Evolutionary conservation across 2,888 invertebrate genomes (phyloP).

Genomic region (Idaea biselata): DNA sequence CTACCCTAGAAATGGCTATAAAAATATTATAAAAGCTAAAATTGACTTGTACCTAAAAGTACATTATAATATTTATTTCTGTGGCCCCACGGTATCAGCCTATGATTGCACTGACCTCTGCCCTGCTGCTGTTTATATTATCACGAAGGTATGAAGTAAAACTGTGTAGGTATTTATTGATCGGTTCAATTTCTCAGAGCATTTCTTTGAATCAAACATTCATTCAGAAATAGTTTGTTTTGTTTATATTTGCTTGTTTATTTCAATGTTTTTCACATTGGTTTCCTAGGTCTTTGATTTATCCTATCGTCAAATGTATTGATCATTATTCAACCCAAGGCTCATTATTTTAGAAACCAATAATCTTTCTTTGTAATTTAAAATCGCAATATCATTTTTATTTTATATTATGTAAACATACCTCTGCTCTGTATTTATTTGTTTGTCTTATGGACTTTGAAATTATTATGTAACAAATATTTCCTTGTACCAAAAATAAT

Average conservation of each 20-base stretch:
- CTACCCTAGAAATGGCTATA: not conserved
- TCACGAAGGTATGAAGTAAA: conserved; percentile 71
- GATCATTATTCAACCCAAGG: too few species aligned
- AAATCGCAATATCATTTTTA: too few species aligned
- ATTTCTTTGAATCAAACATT: not conserved
- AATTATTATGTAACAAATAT: not conserved
- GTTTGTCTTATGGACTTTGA: not conserved
- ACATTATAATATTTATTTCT: conserved; percentile 61
- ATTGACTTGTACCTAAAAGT: conserved; percentile 37
- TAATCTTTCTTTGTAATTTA: too few species aligned
- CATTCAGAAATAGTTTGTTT: not conserved
- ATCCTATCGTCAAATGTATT: too few species aligned
- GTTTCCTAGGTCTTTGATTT: too few species aligned
- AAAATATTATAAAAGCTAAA: not conserved
- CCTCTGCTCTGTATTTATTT: too few species aligned
- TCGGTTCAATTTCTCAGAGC: not conserved
- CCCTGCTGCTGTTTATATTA: conserved; percentile 57
- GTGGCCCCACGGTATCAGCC: conserved; percentile 60
- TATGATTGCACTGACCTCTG: conserved; percentile 75
- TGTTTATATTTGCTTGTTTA: not conserved
- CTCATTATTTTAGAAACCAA: too few species aligned
- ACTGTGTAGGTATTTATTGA: conserved; percentile 41
- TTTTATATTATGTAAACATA: too few species aligned
- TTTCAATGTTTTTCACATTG: not conserved
- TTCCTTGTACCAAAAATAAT: not conserved